Percentiles rank a stretch among this genome's conserved stretches.
These are phyloP conservation scores for Diogma glabrata DNA, from an alignment of 2,888 invertebrate genomes.

Conservation along the genomic window DNA sequence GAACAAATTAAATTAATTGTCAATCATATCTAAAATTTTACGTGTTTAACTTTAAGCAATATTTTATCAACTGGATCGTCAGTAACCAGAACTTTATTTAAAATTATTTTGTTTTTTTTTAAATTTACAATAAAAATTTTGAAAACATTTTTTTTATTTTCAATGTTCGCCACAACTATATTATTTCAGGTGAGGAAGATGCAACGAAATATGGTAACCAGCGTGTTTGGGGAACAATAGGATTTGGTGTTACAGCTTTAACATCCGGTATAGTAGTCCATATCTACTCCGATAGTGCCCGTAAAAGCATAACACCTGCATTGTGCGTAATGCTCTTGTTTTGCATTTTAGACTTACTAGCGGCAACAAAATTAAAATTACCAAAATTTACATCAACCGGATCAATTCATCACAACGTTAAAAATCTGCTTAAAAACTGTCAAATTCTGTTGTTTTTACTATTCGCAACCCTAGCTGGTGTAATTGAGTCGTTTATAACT, in stretches of 20 bases:
- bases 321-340: conserved; percentile 53
- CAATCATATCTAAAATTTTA: too few species aligned
- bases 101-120: too few species aligned
- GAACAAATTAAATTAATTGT: too few species aligned
- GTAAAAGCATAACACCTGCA: conserved; percentile 59
- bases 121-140: too few species aligned
- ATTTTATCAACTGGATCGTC: too few species aligned
- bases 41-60: too few species aligned
- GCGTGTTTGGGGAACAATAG: conserved; percentile 72
- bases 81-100: too few species aligned
- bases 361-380: conserved; percentile 49
- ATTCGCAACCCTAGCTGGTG: conserved; percentile 64
- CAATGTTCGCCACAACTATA: too few species aligned
- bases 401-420: conserved; percentile 56
- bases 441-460: conserved; percentile 55
- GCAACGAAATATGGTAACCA: conserved; percentile 64
- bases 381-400: conserved; percentile 55
- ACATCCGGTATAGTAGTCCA: conserved; percentile 59
- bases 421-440: conserved; percentile 47
- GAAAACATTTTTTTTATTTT: too few species aligned
- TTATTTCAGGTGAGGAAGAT: conserved; percentile 54
- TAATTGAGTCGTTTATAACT: conserved; percentile 68
- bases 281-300: conserved; percentile 41
- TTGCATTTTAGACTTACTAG: conserved; percentile 51
- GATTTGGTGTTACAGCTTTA: conserved; percentile 63